These are phyloP conservation scores for Megaceryle maxima DNA, from an alignment of 2,113 vertebrate species.

Conservation along the genomic window DNA sequence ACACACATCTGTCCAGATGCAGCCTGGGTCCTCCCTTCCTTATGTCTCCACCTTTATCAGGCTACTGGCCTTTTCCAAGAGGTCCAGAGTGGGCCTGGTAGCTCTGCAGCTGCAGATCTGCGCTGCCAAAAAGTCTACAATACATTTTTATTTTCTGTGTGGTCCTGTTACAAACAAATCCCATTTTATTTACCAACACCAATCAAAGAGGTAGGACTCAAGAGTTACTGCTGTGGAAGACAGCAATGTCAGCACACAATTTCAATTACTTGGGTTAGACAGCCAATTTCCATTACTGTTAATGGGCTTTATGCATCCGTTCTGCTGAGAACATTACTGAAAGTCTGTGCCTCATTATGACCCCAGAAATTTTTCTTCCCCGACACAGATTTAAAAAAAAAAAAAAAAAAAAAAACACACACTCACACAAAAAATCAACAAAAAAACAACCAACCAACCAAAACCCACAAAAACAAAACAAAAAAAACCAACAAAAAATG, in stretches of 20 bases:
- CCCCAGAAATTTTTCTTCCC: background rate
- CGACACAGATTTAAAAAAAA: background rate
- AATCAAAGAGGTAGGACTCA: background rate
- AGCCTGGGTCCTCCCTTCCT: background rate
- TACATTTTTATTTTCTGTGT: background rate
- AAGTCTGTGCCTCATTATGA: background rate
- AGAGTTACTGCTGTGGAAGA: background rate
- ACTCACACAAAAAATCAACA: too few species aligned
- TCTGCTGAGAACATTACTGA: background rate
- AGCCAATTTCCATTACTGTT: slow-evolving; percentile 1
- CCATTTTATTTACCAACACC: background rate
- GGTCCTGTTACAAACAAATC: background rate
- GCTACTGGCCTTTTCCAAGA: background rate
- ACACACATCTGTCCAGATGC: background rate
- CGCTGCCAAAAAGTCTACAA: background rate
- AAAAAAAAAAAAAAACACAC: too few species aligned
- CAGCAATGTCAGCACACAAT: background rate
- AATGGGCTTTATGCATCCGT: background rate
- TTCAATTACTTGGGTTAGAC: slow-evolving; percentile 12
- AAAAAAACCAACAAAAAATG: background rate
- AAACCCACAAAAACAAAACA: too few species aligned
- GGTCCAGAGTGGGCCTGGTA: too few species aligned
- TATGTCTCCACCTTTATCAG: background rate
- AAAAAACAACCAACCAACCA: too few species aligned
- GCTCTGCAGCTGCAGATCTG: background rate